A percentile compares a stretch with the other conserved stretches of the same genome.
phyloP scores from a whole-genome alignment of 2,888 invertebrate species.

The Ophion obscuratus region DNA sequence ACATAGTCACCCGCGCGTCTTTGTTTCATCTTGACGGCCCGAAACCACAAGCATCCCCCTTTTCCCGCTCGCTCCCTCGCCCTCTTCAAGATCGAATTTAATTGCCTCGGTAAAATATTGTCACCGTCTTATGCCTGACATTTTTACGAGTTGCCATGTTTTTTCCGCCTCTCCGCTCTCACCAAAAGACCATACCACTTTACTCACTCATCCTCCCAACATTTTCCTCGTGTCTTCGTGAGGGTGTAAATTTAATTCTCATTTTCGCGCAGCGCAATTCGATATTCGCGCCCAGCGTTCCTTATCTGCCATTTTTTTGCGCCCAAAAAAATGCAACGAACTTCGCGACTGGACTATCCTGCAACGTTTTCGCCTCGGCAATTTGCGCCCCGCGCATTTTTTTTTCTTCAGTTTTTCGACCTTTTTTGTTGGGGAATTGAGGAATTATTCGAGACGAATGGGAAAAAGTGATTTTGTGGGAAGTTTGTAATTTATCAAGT shows the following conservation, averaged over 20 bases:
- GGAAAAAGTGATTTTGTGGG: neutral
- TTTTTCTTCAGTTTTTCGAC: neutral
- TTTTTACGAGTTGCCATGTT: constrained; percentile 71
- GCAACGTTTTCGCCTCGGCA: too few species aligned
- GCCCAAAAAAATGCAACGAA: neutral
- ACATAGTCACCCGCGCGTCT: constrained; percentile 63
- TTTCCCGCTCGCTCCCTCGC: constrained; percentile 65
- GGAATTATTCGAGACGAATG: neutral
- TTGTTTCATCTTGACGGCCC: constrained; percentile 52
- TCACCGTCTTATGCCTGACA: constrained; percentile 73
- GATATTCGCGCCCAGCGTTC: constrained; percentile 34
- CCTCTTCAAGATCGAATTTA: constrained; percentile 75
- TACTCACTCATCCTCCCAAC: constrained; percentile 49
- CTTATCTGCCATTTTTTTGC: neutral
- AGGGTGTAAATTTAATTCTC: constrained; percentile 35
- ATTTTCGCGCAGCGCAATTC: constrained; percentile 33
- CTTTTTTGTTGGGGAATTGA: neutral
- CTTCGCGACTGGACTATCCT: neutral
- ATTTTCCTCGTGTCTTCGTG: neutral
- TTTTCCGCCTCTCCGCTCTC: constrained; percentile 49
- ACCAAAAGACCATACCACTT: constrained; percentile 13
- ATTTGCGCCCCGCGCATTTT: too few species aligned
- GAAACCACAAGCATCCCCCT: constrained; percentile 60
- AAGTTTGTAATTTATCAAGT: neutral
- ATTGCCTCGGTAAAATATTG: constrained; percentile 76